phyloP scores from a whole-genome alignment of 2,797 vertebrate species.

The Onychomys arenicola region DNA sequence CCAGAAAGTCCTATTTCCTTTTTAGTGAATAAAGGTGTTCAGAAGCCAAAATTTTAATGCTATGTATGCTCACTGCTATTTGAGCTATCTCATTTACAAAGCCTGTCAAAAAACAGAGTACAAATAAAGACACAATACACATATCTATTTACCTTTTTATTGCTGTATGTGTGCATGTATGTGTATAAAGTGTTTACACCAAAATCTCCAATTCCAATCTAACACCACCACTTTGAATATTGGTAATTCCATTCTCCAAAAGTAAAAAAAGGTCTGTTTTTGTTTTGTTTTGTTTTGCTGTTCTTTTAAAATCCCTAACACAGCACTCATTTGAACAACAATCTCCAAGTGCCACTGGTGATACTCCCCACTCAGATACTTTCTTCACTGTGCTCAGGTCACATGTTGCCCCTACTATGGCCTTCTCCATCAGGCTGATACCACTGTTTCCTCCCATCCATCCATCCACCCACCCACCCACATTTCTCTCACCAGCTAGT shows the following conservation, averaged over 20 bases:
- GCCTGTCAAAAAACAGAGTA: constrained; percentile 6
- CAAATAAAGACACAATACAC: neutral
- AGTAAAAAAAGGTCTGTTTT: neutral
- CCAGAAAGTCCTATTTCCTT: constrained; percentile 8
- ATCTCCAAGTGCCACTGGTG: neutral
- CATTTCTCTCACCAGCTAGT: neutral
- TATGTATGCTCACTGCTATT: neutral
- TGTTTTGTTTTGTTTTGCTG: neutral
- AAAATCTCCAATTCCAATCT: constrained; percentile 31
- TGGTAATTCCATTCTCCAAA: constrained; percentile 21
- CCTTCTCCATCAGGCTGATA: neutral
- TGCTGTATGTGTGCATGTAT: neutral
- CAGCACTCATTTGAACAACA: neutral
- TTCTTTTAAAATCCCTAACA: neutral
- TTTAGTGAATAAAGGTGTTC: constrained; percentile 32
- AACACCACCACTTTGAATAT: constrained; percentile 8
- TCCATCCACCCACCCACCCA: neutral
- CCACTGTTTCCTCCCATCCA: neutral
- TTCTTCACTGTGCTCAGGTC: neutral
- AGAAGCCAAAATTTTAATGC: neutral
- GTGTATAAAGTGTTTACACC: neutral
- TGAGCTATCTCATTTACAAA: neutral
- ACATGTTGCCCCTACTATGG: neutral
- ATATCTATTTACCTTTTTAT: neutral
- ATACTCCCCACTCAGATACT: neutral